Base-by-base conservation (phyloP, 2,113 vertebrate genomes). In the Piaya cayana region DNA sequence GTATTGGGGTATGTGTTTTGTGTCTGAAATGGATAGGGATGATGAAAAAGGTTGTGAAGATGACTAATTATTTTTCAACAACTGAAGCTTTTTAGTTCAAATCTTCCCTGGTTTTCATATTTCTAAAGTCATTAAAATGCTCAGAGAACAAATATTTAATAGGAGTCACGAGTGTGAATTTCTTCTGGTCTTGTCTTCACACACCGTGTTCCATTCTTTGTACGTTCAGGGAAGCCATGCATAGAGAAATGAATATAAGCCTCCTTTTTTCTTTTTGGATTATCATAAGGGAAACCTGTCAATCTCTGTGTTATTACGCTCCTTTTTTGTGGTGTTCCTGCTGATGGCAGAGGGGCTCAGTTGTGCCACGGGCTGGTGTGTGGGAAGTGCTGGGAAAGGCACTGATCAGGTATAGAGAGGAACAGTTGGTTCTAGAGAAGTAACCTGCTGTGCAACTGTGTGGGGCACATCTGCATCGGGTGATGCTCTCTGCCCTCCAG, bases 11-110 rank as follows among this genome's bases (percentile, higher is more conserved):
- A 52, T 1, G n/a, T 86, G 42, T 78, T 88, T 60, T 53, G 58
- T 92, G 74, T 89, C 50, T 92, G 89, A 92, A 94, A 94, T 88
- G 77, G 67, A 80, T 82, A 59, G 65, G 49, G 30, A 22, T 90
- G 81, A 93, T 92, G 77, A 91, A 92, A 18, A 81, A 91, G 45
- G 7, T 82, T 92, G 83, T 70, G 58, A 91, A 82, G 65, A 29
- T 4, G 37, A 68, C 90, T 90, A 95, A 95, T 97, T 97, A 96
- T 95, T 96, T 95, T 96, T 84, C 75, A 92, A 43, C 5, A 15
- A 39, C 75, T 50, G 89, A 67, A 94, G 67, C 71, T 94, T 96
- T 95, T 90, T 71, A 86, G 56, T 72, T 86, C 14, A 65, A 64
- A 43, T 94, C 63, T 93, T 85, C 50, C 86, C 43, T 71, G 45